Percentiles rank a stretch among this genome's conserved stretches.
Conservation (phyloP, 2,888 invertebrate species). For the Abrostola tripartita region DNA sequence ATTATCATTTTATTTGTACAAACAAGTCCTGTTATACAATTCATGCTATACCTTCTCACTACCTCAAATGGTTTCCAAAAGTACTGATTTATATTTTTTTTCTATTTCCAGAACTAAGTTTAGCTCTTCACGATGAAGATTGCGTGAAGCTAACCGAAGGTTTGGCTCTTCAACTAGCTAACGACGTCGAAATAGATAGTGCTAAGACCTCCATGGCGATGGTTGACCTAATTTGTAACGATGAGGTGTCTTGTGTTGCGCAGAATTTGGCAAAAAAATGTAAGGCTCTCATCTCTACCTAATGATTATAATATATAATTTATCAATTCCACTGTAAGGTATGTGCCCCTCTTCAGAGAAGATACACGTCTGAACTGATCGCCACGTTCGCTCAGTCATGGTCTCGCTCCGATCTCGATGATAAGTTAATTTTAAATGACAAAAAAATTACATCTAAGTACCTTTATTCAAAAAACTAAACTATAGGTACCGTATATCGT, state of each 20-base stretch:
- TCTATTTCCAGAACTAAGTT: constrained; percentile 65
- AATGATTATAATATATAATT: not conserved
- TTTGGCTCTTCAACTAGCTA: constrained; percentile 72
- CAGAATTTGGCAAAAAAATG: constrained; percentile 61
- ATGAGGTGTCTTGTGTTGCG: constrained; percentile 66
- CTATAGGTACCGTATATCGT: no score
- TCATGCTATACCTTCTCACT: not conserved
- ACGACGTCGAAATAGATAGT: constrained; percentile 62
- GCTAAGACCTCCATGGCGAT: constrained; percentile 55
- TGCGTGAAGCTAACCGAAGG: constrained; percentile 67
- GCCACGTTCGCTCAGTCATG: no score
- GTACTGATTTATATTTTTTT: not conserved
- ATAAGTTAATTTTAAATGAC: no score
- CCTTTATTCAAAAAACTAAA: no score
- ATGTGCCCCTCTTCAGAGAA: no score
- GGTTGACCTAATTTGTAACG: constrained; percentile 63
- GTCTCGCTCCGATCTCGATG: no score
- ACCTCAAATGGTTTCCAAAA: not conserved
- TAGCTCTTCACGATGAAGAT: constrained; percentile 71
- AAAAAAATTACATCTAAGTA: no score
- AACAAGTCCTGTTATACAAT: no score
- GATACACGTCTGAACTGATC: no score
- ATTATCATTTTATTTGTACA: no score
- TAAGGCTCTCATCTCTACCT: constrained; percentile 40
- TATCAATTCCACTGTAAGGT: not conserved